These are phyloP conservation scores for Sorex fumeus DNA, from an alignment of 2,113 vertebrate genomes.

Conservation along the genomic window DNA sequence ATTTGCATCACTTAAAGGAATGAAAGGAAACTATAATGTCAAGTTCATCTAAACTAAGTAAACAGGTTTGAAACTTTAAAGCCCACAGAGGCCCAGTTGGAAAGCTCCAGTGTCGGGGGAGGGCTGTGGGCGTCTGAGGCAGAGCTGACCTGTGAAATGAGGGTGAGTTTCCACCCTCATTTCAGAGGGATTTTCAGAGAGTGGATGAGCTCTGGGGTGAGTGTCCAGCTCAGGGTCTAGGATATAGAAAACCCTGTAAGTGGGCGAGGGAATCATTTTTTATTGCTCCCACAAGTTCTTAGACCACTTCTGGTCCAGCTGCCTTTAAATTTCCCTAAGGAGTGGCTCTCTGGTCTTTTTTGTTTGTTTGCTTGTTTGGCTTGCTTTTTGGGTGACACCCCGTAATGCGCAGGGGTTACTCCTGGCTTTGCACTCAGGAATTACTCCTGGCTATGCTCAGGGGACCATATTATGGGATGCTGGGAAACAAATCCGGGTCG, in stretches of 20 bases:
- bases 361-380: too few relatives aligned
- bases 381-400: too few relatives aligned
- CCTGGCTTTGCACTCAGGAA: too few relatives aligned
- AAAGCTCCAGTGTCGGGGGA: background rate
- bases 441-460: too few relatives aligned
- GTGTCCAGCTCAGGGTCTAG: too few relatives aligned
- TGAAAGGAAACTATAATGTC: constrained; percentile 69
- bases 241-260: fast-evolving
- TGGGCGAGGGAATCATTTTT: fast-evolving
- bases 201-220: too few relatives aligned
- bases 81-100: background rate
- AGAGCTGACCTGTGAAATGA: too few relatives aligned
- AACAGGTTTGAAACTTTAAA: constrained; percentile 44
- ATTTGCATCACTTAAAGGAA: constrained; percentile 78
- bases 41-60: constrained; percentile 68
- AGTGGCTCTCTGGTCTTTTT: background rate
- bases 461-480: too few relatives aligned
- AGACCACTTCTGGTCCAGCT: background rate
- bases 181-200: too few relatives aligned
- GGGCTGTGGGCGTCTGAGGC: background rate
- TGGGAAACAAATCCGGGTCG: too few relatives aligned
- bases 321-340: background rate
- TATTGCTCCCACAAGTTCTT: fast-evolving
- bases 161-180: fast-evolving
- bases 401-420: too few relatives aligned